Evolutionary conservation across 2,888 invertebrate genomes (phyloP).

Genomic region (Trichopria drosophilae): DNA sequence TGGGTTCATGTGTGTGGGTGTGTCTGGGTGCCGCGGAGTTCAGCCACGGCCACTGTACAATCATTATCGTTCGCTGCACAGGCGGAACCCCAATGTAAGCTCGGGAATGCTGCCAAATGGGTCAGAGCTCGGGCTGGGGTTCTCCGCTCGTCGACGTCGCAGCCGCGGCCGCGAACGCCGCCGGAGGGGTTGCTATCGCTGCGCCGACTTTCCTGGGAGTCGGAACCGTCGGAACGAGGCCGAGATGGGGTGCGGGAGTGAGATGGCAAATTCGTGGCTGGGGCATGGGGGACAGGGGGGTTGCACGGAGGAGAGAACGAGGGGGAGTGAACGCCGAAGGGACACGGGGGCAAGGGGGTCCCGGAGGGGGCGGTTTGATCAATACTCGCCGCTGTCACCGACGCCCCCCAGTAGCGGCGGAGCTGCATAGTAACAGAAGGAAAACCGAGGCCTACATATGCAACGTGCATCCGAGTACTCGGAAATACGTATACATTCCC

Average conservation of each 20-base stretch:
- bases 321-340: constrained; percentile 30
- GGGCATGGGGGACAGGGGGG: constrained; percentile 22
- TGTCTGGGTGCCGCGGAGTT: too few species aligned
- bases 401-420: constrained; percentile 37
- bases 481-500: too few species aligned
- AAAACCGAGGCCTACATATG: constrained; percentile 38
- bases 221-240: constrained; percentile 8
- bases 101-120: constrained; percentile 55
- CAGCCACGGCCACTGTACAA: too few species aligned
- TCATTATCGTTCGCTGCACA: constrained; percentile 41
- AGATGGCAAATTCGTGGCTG: constrained; percentile 29
- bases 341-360: constrained; percentile 25
- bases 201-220: constrained; percentile 9
- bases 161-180: constrained; percentile 16
- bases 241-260: too few species aligned
- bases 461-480: too few species aligned
- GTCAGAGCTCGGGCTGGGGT: constrained; percentile 49
- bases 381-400: constrained; percentile 46
- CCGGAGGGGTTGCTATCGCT: constrained; percentile 29
- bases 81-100: constrained; percentile 42
- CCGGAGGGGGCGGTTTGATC: constrained; percentile 46
- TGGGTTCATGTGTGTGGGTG: too few species aligned
- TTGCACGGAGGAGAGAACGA: constrained; percentile 30
- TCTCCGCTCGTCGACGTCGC: constrained; percentile 24
- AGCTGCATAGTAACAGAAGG: constrained; percentile 46